Conservation (phyloP, 1,140 invertebrate species). For the Hesperophylax magnus region DNA sequence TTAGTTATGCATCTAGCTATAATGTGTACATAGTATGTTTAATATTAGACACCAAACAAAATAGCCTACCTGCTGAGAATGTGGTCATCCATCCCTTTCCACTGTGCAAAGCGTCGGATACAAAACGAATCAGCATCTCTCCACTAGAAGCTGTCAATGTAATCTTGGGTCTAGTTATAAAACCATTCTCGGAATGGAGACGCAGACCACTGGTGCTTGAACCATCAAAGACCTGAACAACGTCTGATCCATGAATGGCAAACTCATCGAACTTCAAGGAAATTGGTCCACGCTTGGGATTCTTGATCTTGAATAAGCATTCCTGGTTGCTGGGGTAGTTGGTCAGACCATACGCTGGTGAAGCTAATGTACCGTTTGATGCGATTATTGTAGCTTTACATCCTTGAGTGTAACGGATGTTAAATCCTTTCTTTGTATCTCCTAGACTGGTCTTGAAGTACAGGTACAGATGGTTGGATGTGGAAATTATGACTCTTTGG, state of each 20-base stretch:
- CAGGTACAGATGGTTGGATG: constrained; percentile 89
- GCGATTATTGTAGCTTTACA: constrained; percentile 86
- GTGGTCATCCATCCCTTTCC: constrained; percentile 89
- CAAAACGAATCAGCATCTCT: constrained; percentile 91
- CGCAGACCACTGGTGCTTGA: constrained; percentile 86
- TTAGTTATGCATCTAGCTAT: not conserved
- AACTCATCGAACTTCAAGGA: constrained; percentile 92
- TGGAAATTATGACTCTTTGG: constrained; percentile 90
- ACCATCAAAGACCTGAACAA: constrained; percentile 93
- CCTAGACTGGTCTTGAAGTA: constrained; percentile 94
- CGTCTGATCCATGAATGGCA: constrained; percentile 88
- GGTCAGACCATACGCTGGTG: constrained; percentile 87
- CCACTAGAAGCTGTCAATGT: constrained; percentile 94
- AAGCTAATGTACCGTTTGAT: constrained; percentile 87
- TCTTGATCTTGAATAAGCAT: constrained; percentile 89
- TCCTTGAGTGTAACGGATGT: constrained; percentile 90
- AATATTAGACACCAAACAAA: constrained; percentile 8
- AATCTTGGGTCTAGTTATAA: constrained; percentile 88
- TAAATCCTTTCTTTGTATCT: constrained; percentile 92
- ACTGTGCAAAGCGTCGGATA: constrained; percentile 89
- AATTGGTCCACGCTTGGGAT: constrained; percentile 85
- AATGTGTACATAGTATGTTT: not conserved
- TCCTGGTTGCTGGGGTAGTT: constrained; percentile 94
- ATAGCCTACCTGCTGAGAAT: constrained; percentile 86
- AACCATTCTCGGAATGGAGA: constrained; percentile 91